A percentile compares a stretch with the other conserved stretches of the same genome.
Evolutionary conservation across 2,888 invertebrate species (phyloP).

Genomic region (Cantharis rustica): DNA sequence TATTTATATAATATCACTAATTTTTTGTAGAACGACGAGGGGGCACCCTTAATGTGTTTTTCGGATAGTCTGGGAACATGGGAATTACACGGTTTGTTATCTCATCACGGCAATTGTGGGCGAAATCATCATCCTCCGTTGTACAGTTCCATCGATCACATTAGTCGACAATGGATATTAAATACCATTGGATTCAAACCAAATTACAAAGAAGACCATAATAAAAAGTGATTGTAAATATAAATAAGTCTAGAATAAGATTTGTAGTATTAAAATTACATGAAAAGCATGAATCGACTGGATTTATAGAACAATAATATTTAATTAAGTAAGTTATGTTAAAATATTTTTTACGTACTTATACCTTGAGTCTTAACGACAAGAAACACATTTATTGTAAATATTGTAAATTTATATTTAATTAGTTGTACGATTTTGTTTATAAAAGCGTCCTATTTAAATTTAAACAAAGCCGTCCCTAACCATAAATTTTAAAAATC

Average conservation of each 20-base stretch:
- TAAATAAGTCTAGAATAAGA: neutral
- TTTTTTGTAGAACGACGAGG: conserved; percentile 64
- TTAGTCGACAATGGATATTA: conserved; percentile 54
- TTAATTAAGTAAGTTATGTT: conserved; percentile 2
- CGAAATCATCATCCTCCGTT: conserved; percentile 62
- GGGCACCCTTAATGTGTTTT: conserved; percentile 69
- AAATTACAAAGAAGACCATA: conserved; percentile 21
- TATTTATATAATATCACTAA: neutral
- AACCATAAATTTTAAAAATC: conserved; percentile 30
- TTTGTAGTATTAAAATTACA: neutral
- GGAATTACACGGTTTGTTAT: conserved; percentile 66
- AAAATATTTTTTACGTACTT: conserved; percentile 1
- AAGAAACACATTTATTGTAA: conserved; percentile 35
- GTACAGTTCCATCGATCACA: conserved; percentile 56
- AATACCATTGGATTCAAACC: conserved; percentile 52
- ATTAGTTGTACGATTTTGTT: neutral
- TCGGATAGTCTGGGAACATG: conserved; percentile 59
- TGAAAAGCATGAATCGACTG: neutral
- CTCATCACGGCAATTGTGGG: conserved; percentile 65
- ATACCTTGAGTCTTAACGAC: neutral
- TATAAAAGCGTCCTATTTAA: neutral
- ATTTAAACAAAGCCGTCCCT: neutral
- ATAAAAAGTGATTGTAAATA: conserved; percentile 26
- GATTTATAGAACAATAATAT: neutral
- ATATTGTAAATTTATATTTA: conserved; percentile 22